Percentiles rank a stretch among this genome's conserved stretches.
These are phyloP conservation scores for Geotria australis DNA, from an alignment of 2,797 vertebrate species.

Conservation along the genomic window DNA sequence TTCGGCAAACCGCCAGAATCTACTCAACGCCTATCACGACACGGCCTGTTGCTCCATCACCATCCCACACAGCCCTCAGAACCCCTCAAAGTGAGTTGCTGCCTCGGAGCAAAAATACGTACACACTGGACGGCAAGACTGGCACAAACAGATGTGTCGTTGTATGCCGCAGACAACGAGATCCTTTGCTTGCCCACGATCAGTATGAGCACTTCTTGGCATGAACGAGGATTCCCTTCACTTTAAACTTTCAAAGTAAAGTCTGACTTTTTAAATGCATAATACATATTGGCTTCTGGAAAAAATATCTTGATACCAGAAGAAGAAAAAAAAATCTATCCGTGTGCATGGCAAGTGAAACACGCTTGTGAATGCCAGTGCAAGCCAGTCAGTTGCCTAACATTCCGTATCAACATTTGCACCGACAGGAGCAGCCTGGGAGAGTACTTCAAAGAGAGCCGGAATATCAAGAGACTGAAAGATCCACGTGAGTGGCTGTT, in stretches of 20 bases:
- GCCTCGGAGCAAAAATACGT: neutral
- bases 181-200: too few relatives aligned
- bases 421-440: slow-evolving; percentile 24
- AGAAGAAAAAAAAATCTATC: too few relatives aligned
- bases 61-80: slow-evolving; percentile 23
- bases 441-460: slow-evolving; percentile 45
- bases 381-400: neutral
- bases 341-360: neutral
- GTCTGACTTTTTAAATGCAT: too few relatives aligned
- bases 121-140: neutral
- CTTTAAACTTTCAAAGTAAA: too few relatives aligned
- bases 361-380: neutral
- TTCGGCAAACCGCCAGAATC: slow-evolving; percentile 38
- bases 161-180: too few relatives aligned
- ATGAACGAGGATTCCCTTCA: too few relatives aligned
- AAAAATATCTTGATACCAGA: too few relatives aligned
- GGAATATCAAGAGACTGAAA: slow-evolving; percentile 48
- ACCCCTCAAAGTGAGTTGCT: slow-evolving; percentile 21
- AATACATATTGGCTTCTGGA: too few relatives aligned
- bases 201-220: too few relatives aligned
- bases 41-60: slow-evolving; percentile 49
- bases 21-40: slow-evolving; percentile 57
- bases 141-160: neutral
- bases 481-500: slow-evolving; percentile 29
- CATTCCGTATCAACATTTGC: neutral